phyloP scores from a whole-genome alignment of 2,888 invertebrate genomes.

The Drepana falcataria region DNA sequence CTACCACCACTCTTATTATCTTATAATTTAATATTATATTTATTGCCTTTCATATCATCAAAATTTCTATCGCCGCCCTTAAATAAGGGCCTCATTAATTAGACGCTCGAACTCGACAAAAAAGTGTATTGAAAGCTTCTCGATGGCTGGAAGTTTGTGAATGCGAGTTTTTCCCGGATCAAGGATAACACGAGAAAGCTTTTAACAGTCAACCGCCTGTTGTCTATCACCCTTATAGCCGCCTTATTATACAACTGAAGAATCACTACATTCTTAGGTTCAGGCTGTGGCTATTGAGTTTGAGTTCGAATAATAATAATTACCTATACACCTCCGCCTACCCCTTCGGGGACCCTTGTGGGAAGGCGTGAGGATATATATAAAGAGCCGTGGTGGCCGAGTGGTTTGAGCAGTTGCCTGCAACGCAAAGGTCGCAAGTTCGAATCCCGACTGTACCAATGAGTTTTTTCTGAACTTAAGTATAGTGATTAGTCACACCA shows the following conservation, averaged over 20 bases:
- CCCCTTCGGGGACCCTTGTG: too few relatives aligned
- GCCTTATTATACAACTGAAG: neutral
- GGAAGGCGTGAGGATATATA: too few relatives aligned
- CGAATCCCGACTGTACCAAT: too few relatives aligned
- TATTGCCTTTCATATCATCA: slow-evolving; percentile 12
- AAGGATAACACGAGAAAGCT: slow-evolving; percentile 2
- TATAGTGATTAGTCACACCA: too few relatives aligned
- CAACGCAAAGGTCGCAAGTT: too few relatives aligned
- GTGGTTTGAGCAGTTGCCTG: too few relatives aligned
- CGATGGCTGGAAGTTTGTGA: slow-evolving; percentile 25
- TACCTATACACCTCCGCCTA: too few relatives aligned
- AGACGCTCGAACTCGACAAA: slow-evolving; percentile 17
- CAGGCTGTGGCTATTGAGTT: too few relatives aligned
- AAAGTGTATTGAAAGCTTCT: slow-evolving; percentile 21
- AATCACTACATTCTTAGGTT: neutral
- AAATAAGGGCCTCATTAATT: slow-evolving; percentile 31
- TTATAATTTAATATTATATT: slow-evolving; percentile 2
- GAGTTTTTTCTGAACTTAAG: too few relatives aligned
- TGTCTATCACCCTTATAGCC: neutral
- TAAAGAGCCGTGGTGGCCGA: too few relatives aligned
- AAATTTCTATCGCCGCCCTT: slow-evolving; percentile 20
- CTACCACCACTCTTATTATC: too few relatives aligned
- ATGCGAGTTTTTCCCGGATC: slow-evolving; percentile 18
- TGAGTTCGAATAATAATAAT: too few relatives aligned
- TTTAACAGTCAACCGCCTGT: slow-evolving; percentile 1